phyloP scores from a whole-genome alignment of 1,140 invertebrate genomes.

The Notospermus geniculatus region DNA sequence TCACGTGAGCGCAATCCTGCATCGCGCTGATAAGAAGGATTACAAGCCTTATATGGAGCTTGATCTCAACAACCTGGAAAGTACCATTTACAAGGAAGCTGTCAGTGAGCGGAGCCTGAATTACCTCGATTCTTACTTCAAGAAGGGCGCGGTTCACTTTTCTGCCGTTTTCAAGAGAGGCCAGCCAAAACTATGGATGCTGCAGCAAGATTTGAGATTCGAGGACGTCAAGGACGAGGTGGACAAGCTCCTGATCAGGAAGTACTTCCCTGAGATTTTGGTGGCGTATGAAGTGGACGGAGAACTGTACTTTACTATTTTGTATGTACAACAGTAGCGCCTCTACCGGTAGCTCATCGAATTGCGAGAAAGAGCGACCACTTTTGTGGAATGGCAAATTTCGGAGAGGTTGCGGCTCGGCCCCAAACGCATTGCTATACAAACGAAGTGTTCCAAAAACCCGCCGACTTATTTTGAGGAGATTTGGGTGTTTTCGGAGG shows the following conservation, averaged over 20 bases:
- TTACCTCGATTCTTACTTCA: neutral
- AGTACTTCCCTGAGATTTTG: neutral
- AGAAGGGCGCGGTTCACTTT: neutral
- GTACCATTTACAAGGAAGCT: neutral
- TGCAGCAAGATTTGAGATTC: slow-evolving; percentile 3
- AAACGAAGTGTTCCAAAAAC: no score
- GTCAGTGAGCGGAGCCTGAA: neutral
- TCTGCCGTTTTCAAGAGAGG: slow-evolving; percentile 1
- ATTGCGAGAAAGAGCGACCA: no score
- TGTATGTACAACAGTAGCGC: neutral
- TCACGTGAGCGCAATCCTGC: slow-evolving; percentile 1
- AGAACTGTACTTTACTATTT: neutral
- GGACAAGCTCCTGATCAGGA: neutral
- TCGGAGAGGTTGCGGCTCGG: no score
- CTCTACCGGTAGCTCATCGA: no score
- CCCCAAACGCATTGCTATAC: no score
- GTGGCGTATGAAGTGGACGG: neutral
- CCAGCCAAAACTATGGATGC: neutral
- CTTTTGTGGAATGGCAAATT: no score
- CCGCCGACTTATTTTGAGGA: no score
- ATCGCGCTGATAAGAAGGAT: neutral
- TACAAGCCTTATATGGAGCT: slow-evolving; percentile 5
- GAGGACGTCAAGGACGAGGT: neutral
- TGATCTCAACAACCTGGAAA: neutral
- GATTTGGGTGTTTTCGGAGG: no score